Evolutionary conservation across 2,888 invertebrate genomes (phyloP).

Genomic region (Epinotia nisella): DNA sequence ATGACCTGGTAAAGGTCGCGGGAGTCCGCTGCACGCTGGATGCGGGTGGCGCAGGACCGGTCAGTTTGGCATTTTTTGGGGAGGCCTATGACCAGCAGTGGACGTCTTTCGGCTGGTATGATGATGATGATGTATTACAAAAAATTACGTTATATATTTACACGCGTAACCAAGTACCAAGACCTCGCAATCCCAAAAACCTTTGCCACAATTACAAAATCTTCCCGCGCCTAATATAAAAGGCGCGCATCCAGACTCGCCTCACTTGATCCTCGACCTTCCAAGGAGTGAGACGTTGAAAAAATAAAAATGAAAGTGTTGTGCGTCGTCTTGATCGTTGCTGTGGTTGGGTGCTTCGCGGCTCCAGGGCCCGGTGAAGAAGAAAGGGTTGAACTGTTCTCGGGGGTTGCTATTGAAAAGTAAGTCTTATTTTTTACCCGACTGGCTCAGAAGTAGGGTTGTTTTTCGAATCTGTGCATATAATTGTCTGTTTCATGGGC

Average conservation of each 20-base stretch:
- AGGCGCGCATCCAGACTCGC: slow-evolving; percentile 59
- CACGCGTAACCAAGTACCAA: slow-evolving; percentile 60
- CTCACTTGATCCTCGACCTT: slow-evolving; percentile 71
- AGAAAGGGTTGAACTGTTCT: slow-evolving; percentile 72
- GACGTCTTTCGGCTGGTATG: too few relatives aligned
- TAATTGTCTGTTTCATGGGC: too few relatives aligned
- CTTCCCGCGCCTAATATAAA: slow-evolving; percentile 62
- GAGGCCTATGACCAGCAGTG: too few relatives aligned
- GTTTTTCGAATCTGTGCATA: too few relatives aligned
- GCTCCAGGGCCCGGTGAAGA: slow-evolving; percentile 69
- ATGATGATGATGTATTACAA: too few relatives aligned
- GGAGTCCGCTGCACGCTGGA: too few relatives aligned
- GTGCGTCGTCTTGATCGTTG: slow-evolving; percentile 65
- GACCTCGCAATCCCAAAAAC: slow-evolving; percentile 48
- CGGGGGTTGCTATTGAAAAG: slow-evolving; percentile 78
- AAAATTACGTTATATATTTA: background rate
- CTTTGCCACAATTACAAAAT: slow-evolving; percentile 53
- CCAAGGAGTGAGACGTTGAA: slow-evolving; percentile 58
- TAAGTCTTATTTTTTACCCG: slow-evolving; percentile 56
- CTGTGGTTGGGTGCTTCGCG: slow-evolving; percentile 68
- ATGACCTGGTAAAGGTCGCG: too few relatives aligned
- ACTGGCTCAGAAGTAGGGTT: too few relatives aligned
- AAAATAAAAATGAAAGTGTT: slow-evolving; percentile 69
- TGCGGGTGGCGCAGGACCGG: too few relatives aligned
- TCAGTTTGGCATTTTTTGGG: too few relatives aligned